These are phyloP conservation scores for Agrochola lota DNA, from an alignment of 2,888 invertebrate genomes.

Conservation along the genomic window DNA sequence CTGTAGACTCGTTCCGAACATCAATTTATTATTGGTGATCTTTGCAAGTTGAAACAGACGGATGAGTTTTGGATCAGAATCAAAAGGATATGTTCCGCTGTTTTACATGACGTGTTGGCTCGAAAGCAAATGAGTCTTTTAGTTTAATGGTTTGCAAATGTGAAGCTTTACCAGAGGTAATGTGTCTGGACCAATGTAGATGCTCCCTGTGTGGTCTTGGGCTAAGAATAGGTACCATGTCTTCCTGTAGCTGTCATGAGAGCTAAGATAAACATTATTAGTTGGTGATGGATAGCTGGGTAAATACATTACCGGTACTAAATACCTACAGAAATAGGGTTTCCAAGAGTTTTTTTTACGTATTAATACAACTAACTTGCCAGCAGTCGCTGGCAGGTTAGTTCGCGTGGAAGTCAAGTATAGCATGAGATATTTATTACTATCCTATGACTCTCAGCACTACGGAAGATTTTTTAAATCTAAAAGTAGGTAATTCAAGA, in stretches of 20 bases:
- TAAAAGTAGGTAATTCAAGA: too few species aligned
- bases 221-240: slow-evolving; percentile 39
- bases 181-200: slow-evolving; percentile 32
- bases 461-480: neutral
- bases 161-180: slow-evolving; percentile 13
- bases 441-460: neutral
- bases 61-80: slow-evolving; percentile 52
- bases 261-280: slow-evolving; percentile 30
- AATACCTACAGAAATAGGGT: neutral
- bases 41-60: slow-evolving; percentile 33
- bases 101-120: slow-evolving; percentile 36
- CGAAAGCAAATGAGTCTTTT: slow-evolving; percentile 37
- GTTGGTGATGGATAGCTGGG: slow-evolving; percentile 17
- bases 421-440: too few species aligned
- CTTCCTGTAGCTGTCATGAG: slow-evolving; percentile 41
- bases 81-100: slow-evolving; percentile 38
- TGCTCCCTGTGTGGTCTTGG: slow-evolving; percentile 36
- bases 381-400: too few species aligned
- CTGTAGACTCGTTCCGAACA: neutral
- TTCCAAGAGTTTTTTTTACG: neutral
- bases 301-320: neutral
- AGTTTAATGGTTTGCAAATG: slow-evolving; percentile 11
- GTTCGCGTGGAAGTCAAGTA: neutral
- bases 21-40: slow-evolving; percentile 38
- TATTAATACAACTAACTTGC: too few species aligned